A percentile compares a stretch with the other conserved stretches of the same genome.
Evolutionary conservation across 2,888 invertebrate genomes (phyloP).

Genomic region (Stegophylla sp.): DNA sequence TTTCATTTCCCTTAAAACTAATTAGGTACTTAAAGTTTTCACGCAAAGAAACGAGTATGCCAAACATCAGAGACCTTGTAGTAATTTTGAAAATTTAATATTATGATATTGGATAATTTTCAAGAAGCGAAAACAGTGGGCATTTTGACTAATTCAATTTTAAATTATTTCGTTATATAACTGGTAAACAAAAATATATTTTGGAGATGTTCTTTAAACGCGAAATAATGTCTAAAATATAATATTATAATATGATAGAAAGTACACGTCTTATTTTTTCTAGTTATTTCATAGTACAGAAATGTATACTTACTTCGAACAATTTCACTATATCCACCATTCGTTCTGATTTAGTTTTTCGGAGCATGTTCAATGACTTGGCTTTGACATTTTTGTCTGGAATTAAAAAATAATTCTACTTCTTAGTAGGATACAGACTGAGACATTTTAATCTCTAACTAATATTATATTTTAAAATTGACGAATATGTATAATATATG

Average conservation of each 20-base stretch:
- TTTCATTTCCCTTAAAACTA: neutral
- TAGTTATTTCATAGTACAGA: too few species aligned
- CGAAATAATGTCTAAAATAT: neutral
- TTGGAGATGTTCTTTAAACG: neutral
- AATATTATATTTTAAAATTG: too few species aligned
- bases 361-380: slow-evolving; percentile 50
- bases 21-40: neutral
- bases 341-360: slow-evolving; percentile 45
- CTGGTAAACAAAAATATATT: neutral
- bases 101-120: slow-evolving; percentile 11
- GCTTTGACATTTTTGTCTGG: slow-evolving; percentile 52
- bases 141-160: neutral
- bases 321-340: slow-evolving; percentile 50
- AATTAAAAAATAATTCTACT: neutral
- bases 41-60: slow-evolving; percentile 5
- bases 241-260: too few species aligned
- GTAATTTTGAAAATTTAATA: slow-evolving; percentile 1
- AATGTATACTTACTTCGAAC: slow-evolving; percentile 38
- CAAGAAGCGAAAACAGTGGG: neutral
- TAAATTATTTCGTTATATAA: neutral
- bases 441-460: too few species aligned
- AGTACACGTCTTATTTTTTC: too few species aligned
- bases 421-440: too few species aligned
- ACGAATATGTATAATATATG: too few species aligned
- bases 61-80: slow-evolving; percentile 1